Conservation (phyloP, 2,888 invertebrate species). For the Hipparchia sbordonii region DNA sequence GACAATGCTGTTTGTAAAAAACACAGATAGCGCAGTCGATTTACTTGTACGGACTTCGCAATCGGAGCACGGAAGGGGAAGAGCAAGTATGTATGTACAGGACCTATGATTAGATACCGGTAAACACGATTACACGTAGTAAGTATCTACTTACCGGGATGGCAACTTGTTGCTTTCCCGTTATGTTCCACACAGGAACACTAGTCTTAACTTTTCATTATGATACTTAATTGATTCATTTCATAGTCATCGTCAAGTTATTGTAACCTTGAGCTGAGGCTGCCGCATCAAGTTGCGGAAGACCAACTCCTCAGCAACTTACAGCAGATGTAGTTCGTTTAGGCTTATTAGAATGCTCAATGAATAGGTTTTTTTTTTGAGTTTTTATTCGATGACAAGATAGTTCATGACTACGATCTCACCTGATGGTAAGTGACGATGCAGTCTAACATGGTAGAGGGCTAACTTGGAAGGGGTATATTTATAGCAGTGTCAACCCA, state of each 20-base stretch:
- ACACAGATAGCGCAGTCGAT: too few relatives aligned
- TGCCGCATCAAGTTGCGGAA: too few relatives aligned
- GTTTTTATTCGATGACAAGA: too few relatives aligned
- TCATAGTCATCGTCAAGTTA: too few relatives aligned
- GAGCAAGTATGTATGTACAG: neutral
- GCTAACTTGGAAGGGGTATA: neutral
- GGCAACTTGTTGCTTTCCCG: neutral
- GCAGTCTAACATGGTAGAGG: neutral
- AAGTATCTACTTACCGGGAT: neutral
- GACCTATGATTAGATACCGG: neutral
- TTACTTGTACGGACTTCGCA: neutral
- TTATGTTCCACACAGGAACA: conserved; percentile 1
- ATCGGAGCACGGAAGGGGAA: neutral
- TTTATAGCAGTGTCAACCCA: neutral
- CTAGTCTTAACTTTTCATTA: too few relatives aligned
- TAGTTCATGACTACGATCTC: neutral
- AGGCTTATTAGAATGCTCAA: too few relatives aligned
- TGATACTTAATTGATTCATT: too few relatives aligned
- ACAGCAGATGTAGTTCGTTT: too few relatives aligned
- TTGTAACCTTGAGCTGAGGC: too few relatives aligned
- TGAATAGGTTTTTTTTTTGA: too few relatives aligned
- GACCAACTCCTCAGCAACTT: too few relatives aligned
- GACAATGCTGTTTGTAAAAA: too few relatives aligned
- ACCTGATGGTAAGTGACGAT: neutral
- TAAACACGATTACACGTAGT: neutral